Conservation (phyloP, 2,797 vertebrate species). For the Yasuhikotakia modesta region DNA sequence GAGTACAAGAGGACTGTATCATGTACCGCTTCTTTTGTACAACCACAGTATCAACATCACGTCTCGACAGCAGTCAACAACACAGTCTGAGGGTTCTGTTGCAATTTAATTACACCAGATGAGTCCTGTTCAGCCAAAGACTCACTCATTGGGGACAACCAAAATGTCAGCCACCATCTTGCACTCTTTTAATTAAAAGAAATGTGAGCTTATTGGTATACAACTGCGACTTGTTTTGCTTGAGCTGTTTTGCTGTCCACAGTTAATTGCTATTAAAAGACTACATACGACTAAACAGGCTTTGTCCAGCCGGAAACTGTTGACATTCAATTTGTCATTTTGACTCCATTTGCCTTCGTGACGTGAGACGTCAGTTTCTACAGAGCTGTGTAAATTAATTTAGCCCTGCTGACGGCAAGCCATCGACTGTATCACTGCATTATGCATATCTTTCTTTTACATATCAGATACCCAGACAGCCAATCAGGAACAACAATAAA, state of each 20-base stretch:
- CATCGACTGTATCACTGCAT: background rate
- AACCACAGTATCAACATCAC: constrained; percentile 5
- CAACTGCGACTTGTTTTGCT: constrained; percentile 32
- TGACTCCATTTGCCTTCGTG: constrained; percentile 11
- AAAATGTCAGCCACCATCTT: constrained; percentile 64
- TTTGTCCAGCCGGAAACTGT: constrained; percentile 15
- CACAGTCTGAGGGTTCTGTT: constrained; percentile 33
- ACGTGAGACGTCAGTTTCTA: background rate
- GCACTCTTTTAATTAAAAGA: constrained; percentile 44
- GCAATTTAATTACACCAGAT: constrained; percentile 70
- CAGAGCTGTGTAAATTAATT: background rate
- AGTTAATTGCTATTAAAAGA: constrained; percentile 51
- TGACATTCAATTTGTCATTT: constrained; percentile 24
- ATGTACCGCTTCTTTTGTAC: background rate
- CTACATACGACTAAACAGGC: constrained; percentile 23
- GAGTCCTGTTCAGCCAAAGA: constrained; percentile 67
- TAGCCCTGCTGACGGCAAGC: background rate
- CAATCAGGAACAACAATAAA: background rate
- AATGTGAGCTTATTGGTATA: constrained; percentile 21
- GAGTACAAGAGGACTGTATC: constrained; percentile 6
- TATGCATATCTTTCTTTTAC: background rate
- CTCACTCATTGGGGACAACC: constrained; percentile 57
- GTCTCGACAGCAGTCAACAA: constrained; percentile 13
- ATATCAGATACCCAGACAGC: background rate
- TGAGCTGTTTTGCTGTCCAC: constrained; percentile 32